Evolutionary conservation across 2,888 invertebrate species (phyloP), one percentile per base, ranked within the genome.

Genomic region (Neocrepidodera transversa): DNA sequence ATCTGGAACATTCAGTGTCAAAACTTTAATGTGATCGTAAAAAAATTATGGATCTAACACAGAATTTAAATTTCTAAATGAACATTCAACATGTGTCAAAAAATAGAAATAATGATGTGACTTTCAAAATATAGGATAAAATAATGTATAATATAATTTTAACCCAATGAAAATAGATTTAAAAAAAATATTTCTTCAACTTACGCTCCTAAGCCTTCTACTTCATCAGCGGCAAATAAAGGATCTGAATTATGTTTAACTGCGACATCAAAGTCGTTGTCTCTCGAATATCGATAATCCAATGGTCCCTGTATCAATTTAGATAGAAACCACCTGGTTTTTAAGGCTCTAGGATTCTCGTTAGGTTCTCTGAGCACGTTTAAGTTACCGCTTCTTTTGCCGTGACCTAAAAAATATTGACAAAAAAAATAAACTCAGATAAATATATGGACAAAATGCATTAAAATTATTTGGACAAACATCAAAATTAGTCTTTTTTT

Each of bases 321-420:
- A 1, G 74, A 73, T 13, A 77, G 60, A 58, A 75, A 73, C 76
- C 74, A 75, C 61, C 63, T 67, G 16, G 74, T 58, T 51, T 62
- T 64, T 11, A 67, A 45, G 78, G 30, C 26, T 16, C 1, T 78
- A 16, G 36, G 52, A 23, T 28, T 18, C 1, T 50, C 42, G 23
- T 10, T 42, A 17, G 51, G 1, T 8, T 43, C 52, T 43, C 1
- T 80, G 76, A 0, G 73, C 74, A 62, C 78, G 78, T 18, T 63
- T 7, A 1, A 4, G 13, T 35, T 59, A 3, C 82, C 83, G 6
- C 83, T 86, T 17, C 87, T 79, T 75, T 87, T 87, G 13, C 87
- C 87, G 66, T 87, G 87, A 18, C 85, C 88, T 88, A 77, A 6
- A 63, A 65, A 54, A 48, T n/a, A 38, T n/a, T n/a, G n/a, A n/a